Percentiles rank a stretch among this genome's conserved stretches.
These are phyloP conservation scores for Lepidochrysops patricia DNA, from an alignment of 2,888 invertebrate species.

Conservation along the genomic window DNA sequence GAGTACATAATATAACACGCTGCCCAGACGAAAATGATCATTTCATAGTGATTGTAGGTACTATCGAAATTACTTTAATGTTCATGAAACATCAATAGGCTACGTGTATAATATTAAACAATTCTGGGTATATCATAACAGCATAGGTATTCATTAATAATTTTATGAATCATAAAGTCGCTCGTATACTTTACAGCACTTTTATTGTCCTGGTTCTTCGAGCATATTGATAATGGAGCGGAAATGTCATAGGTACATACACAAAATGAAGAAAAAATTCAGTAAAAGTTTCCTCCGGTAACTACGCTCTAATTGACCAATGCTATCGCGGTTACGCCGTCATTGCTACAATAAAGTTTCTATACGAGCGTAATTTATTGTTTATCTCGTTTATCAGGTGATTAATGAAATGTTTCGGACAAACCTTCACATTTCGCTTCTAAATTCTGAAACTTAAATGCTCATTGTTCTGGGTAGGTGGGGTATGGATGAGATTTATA, in stretches of 20 bases:
- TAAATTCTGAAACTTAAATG: no score
- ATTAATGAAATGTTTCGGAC: no score
- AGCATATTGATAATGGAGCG: neutral
- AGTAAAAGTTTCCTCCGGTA: no score
- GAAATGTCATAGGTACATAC: neutral
- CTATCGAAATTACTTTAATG: neutral
- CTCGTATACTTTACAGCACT: constrained; percentile 33
- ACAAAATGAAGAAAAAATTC: no score
- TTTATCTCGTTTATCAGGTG: no score
- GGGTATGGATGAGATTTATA: neutral
- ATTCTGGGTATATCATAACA: neutral
- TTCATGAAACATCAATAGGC: neutral
- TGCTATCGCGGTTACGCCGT: no score
- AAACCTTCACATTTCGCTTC: no score
- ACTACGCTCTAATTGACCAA: no score
- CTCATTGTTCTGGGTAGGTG: no score
- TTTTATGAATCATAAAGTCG: constrained; percentile 37
- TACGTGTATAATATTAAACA: neutral
- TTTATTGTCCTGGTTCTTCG: constrained; percentile 34
- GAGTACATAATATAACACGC: neutral
- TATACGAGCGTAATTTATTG: no score
- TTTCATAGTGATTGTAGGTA: neutral
- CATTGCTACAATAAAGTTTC: no score
- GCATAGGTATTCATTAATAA: constrained; percentile 33
- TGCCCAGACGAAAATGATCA: neutral